A percentile compares a stretch with the other conserved stretches of the same genome.
Evolutionary conservation across 2,888 invertebrate genomes (phyloP).

Genomic region (Cosmia pyralina): DNA sequence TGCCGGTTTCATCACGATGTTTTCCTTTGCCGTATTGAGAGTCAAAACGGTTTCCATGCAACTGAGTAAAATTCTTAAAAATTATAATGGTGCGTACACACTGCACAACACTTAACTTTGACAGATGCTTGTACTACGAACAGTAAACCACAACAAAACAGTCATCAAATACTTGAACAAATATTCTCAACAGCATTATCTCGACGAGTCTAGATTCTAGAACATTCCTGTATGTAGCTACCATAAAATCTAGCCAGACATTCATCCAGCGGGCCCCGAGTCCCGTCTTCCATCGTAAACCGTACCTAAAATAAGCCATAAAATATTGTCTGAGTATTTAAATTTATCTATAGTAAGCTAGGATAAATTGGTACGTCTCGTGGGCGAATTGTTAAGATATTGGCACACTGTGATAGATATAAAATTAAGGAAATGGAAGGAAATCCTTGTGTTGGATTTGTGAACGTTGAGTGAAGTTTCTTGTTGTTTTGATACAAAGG

Average conservation of each 20-base stretch:
- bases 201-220: conserved; percentile 67
- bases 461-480: conserved; percentile 19
- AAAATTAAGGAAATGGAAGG: conserved; percentile 43
- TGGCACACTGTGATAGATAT: conserved; percentile 39
- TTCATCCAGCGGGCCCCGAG: conserved; percentile 78
- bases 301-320: conserved; percentile 88
- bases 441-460: conserved; percentile 24
- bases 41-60: neutral
- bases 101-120: neutral
- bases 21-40: too few species aligned
- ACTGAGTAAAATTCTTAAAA: neutral
- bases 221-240: conserved; percentile 70
- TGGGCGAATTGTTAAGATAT: conserved; percentile 43
- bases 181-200: conserved; percentile 67
- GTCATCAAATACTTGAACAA: conserved; percentile 66
- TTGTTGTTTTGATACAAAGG: conserved; percentile 21
- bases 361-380: conserved; percentile 73
- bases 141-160: conserved; percentile 60
- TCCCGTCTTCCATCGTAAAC: conserved; percentile 88
- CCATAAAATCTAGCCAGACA: conserved; percentile 87
- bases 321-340: conserved; percentile 89
- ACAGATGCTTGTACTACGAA: conserved; percentile 2
- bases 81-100: conserved; percentile 19
- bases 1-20: too few species aligned
- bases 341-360: conserved; percentile 83